Evolutionary conservation across 2,113 vertebrate species (phyloP).

Genomic region (Pelecanus crispus): DNA sequence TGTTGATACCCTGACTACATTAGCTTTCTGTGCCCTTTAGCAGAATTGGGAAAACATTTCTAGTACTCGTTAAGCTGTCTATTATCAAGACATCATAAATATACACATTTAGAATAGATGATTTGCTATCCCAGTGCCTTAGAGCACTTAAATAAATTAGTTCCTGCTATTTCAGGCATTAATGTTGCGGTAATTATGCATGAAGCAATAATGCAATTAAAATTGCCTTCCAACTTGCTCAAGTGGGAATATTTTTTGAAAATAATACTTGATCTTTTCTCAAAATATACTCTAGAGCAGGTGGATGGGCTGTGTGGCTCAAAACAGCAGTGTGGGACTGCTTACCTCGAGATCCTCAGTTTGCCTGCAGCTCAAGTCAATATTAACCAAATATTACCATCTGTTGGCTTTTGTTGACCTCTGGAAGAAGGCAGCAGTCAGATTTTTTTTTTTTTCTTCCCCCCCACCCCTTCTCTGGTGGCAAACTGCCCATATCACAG

Average conservation of each 20-base stretch:
- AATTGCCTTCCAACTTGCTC: slow-evolving; percentile 20
- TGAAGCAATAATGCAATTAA: slow-evolving; percentile 56
- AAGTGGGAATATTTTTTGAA: background rate
- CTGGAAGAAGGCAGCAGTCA: background rate
- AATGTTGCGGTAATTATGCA: slow-evolving; percentile 55
- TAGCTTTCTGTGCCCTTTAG: slow-evolving; percentile 47
- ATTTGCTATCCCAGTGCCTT: slow-evolving; percentile 50
- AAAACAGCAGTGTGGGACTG: background rate
- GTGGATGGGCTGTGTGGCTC: background rate
- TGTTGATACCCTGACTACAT: slow-evolving; percentile 44
- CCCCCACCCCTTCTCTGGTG: background rate
- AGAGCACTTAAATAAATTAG: slow-evolving; percentile 60
- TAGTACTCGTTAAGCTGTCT: slow-evolving; percentile 56
- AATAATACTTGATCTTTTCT: slow-evolving; percentile 17
- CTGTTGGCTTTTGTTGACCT: slow-evolving; percentile 31
- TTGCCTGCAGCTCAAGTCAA: background rate
- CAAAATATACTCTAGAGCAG: slow-evolving; percentile 28
- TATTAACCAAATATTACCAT: slow-evolving; percentile 10
- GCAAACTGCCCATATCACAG: background rate
- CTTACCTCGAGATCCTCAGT: background rate
- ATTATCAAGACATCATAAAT: slow-evolving; percentile 63
- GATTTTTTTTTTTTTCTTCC: background rate
- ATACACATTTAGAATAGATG: slow-evolving; percentile 38
- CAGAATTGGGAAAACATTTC: slow-evolving; percentile 41
- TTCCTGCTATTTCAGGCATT: slow-evolving; percentile 46